Evolutionary conservation across 2,113 vertebrate genomes (phyloP).

Genomic region (Eudorcas thomsonii): DNA sequence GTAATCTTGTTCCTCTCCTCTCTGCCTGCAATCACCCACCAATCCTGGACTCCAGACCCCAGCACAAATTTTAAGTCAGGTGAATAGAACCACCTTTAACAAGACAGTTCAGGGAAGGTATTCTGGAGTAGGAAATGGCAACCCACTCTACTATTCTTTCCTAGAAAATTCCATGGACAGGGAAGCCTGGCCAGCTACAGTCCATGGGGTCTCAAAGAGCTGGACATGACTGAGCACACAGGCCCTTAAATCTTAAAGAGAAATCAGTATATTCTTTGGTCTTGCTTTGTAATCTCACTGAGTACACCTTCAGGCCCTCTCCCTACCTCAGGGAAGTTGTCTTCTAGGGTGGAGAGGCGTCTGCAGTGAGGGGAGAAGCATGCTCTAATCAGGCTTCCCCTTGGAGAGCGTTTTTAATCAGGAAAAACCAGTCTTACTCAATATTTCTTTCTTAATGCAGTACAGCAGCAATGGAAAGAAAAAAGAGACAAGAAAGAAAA

Average conservation of each 20-base stretch:
- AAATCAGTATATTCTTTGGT: constrained; percentile 46
- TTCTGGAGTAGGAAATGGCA: not conserved
- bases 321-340: not conserved
- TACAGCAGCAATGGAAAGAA: not conserved
- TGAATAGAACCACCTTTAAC: not conserved
- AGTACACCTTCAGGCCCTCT: not conserved
- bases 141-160: not conserved
- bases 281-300: constrained; percentile 25
- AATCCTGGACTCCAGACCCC: not conserved
- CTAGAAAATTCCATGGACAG: not conserved
- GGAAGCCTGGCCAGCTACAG: not conserved
- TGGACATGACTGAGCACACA: not conserved
- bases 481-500: not conserved
- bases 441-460: not conserved
- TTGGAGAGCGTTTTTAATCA: not conserved
- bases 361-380: not conserved
- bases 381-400: not conserved
- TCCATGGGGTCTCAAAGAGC: not conserved
- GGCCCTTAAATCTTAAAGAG: constrained; percentile 5
- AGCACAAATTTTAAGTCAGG: not conserved
- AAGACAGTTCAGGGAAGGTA: not conserved
- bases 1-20: not conserved
- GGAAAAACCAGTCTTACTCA: not conserved
- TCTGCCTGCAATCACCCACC: not conserved
- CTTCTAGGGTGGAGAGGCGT: not conserved